Evolutionary conservation across 2,113 vertebrate genomes (phyloP), one percentile per base, ranked within the genome.

Genomic region (Xiphorhynchus elegans): DNA sequence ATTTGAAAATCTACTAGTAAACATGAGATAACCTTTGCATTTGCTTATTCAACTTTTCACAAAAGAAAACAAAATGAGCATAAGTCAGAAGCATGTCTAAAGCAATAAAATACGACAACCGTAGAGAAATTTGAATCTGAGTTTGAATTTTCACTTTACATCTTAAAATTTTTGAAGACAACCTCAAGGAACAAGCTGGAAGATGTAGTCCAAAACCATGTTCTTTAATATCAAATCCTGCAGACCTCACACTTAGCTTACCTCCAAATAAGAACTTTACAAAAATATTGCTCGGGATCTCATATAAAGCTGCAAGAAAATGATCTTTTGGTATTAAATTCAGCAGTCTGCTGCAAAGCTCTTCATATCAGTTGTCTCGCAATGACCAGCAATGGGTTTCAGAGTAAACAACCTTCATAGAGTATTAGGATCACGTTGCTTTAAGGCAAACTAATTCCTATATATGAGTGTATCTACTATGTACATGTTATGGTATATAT

Each of bases 131-230:
- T 56, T 68, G 4, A 84, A 58, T 47, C 23, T 75, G 9, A 3
- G 29, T 53, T 60, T 78, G 24, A 77, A 49, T 62, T 63, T 78
- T 75, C 26, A 63, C 9, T 70, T 89, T 63, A 33, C 7, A 17
- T 60, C 49, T 49, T 25, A 50, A 53, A 7, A 20, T 2, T 29
- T 94, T 78, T 73, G 5, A 85, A 52, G 17, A 20, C 1, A 42
- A 60, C 60, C 69, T 84, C 28, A 40, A 1, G 5, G 5, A 76
- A 16, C 19, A 77, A 53, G 13, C 26, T 84, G 19, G 58, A 83
- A 79, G 42, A 87, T 5, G 33, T 16, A 39, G 11, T 40, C 56
- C 13, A 52, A 73, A 94, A 25, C 4, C 8, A 2, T 0, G 0
- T 47, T 81, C 44, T 69, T 76, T 53, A 59, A 46, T 73, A 69